A percentile compares a stretch with the other conserved stretches of the same genome.
These are phyloP conservation scores for Ammospiza caudacuta DNA, from an alignment of 2,113 vertebrate genomes.

Conservation along the genomic window DNA sequence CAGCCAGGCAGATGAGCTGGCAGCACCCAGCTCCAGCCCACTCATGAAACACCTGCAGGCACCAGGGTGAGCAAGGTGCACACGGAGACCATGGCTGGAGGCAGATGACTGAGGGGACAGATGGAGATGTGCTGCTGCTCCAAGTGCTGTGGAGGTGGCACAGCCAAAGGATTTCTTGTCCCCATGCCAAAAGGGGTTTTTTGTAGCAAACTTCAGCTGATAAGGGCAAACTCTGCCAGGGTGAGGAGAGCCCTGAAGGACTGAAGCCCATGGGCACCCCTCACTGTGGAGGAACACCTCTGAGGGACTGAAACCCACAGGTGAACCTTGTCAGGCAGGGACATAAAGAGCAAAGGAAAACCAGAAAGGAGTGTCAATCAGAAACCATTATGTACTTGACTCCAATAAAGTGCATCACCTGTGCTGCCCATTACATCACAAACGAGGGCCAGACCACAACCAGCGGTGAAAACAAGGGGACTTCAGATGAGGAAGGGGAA, in stretches of 20 bases:
- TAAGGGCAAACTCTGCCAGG: background rate
- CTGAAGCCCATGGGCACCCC: background rate
- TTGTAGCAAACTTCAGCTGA: background rate
- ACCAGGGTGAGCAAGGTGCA: background rate
- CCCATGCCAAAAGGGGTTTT: background rate
- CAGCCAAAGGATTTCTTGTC: background rate
- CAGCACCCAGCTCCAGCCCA: background rate
- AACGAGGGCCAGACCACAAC: background rate
- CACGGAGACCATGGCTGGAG: background rate
- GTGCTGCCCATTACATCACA: background rate
- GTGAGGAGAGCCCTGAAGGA: background rate
- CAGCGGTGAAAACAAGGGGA: background rate
- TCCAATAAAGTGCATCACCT: background rate
- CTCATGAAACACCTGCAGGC: background rate
- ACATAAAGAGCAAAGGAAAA: background rate
- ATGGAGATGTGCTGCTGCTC: background rate
- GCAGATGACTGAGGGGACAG: rapidly evolving
- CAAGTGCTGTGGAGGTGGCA: background rate
- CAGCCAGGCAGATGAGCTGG: background rate
- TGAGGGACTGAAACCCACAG: background rate
- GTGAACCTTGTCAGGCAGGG: background rate
- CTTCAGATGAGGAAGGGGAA: background rate
- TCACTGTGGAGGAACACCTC: rapidly evolving
- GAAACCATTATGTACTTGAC: background rate
- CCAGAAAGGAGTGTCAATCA: background rate